These are phyloP conservation scores for Plumapathes pennacea DNA, from an alignment of 92 coral and sea anemone species.

Conservation along the genomic window DNA sequence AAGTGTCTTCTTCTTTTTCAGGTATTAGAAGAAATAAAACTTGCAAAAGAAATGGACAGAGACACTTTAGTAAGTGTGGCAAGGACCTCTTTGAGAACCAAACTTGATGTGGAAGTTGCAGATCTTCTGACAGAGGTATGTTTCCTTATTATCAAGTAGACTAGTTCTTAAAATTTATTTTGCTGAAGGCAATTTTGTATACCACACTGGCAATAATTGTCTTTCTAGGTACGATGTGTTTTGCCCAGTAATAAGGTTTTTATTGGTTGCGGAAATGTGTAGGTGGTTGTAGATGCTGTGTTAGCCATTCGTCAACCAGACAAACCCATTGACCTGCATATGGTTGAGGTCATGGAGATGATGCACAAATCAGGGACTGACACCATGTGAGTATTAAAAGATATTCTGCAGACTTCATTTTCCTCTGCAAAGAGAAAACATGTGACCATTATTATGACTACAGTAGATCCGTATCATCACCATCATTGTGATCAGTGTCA, in stretches of 20 bases:
- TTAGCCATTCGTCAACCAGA: slow-evolving; percentile 73
- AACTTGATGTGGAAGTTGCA: slow-evolving; percentile 85
- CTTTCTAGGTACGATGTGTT: neutral
- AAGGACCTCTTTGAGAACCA: slow-evolving; percentile 87
- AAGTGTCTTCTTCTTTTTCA: slow-evolving; percentile 8
- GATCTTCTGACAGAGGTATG: slow-evolving; percentile 92
- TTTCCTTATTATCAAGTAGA: neutral
- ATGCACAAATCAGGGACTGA: slow-evolving; percentile 95
- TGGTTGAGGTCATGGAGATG: slow-evolving; percentile 99
- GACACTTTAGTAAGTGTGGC: slow-evolving; percentile 89
- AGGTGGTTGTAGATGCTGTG: slow-evolving; percentile 98
- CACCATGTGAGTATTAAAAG: slow-evolving; percentile 68
- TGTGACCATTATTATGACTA: no score
- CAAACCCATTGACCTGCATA: slow-evolving; percentile 90
- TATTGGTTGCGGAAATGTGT: neutral
- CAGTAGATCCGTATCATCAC: no score
- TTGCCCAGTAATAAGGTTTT: neutral
- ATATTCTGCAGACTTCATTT: no score
- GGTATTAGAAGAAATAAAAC: slow-evolving; percentile 87
- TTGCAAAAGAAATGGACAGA: slow-evolving; percentile 85
- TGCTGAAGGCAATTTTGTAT: no score
- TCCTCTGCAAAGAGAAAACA: no score
- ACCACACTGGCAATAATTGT: neutral
- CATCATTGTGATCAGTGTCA: no score
- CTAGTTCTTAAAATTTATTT: neutral